These are phyloP conservation scores for Pterocles orientalis DNA, from an alignment of 2,113 vertebrate species.

Conservation along the genomic window DNA sequence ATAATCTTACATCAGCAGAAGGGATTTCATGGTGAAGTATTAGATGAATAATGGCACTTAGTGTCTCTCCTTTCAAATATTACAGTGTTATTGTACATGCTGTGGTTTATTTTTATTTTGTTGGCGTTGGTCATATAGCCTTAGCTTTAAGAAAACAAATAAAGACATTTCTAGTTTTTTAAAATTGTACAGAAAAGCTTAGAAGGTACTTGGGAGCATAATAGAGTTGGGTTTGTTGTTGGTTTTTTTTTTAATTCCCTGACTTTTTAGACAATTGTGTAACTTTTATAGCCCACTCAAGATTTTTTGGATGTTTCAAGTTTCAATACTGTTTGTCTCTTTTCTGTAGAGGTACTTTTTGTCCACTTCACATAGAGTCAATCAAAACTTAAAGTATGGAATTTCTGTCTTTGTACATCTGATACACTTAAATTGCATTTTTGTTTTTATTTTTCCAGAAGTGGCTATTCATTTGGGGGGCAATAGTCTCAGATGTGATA, in stretches of 20 bases:
- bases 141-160: neutral
- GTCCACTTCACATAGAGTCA: neutral
- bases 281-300: neutral
- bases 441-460: slow-evolving; percentile 20
- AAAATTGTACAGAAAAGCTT: neutral
- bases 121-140: neutral
- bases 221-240: neutral
- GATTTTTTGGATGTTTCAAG: neutral
- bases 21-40: neutral
- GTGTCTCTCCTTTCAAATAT: neutral
- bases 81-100: neutral
- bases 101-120: neutral
- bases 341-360: neutral
- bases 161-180: neutral
- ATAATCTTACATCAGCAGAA: neutral
- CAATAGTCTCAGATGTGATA: neutral
- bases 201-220: neutral
- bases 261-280: neutral
- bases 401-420: neutral
- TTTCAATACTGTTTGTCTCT: neutral
- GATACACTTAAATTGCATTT: neutral
- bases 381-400: neutral
- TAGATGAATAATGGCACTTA: neutral
- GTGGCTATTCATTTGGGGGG: neutral
- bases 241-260: no score